Base-by-base conservation (phyloP, 2,113 vertebrate species). In the Polypterus senegalus region DNA sequence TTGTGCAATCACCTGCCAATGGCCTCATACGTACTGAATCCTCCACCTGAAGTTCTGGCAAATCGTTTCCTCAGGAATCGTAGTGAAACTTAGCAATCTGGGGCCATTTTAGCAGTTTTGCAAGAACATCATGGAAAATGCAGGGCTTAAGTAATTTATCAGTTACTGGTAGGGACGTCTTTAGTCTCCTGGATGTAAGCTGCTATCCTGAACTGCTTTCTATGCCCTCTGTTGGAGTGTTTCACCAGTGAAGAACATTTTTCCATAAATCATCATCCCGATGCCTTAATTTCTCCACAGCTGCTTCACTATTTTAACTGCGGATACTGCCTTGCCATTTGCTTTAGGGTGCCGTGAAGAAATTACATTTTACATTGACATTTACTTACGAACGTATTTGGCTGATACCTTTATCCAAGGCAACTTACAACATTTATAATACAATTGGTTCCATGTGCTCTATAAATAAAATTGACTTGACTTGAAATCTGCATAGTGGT, bases 221-320 rank as follows among this genome's bases (percentile, higher is more conserved):
- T 10, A 48, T 58, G 54, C 62, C 62, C 47, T 65, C 63, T 9
- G 5, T 60, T 61, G 58, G 63, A 9, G 63, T 65, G 11, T 65
- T 65, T 11, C 63, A 3, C 47, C 63, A 61, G 11, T 65, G 58
- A 3, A 65, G 46, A 9, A 65, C 61, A 9, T 2, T 58, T 49
- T 64, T 64, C 63, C 63, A 64, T 43, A 47, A 47, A 47, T 55
- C 61, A 59, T 64, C 49, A 46, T 57, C 47, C n/a, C 59, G 47
- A 27, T 48, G 49, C 51, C 49, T 48, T 5, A 48, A 59, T 64
- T 64, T 45, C 49, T 64, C 46, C 63, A 64, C 53, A 63, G 62
- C 46, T 56, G 57, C 11, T 47, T 63, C 52, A 58, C 3, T 48
- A 62, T 57, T 47, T 62, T 62, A 8, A 47, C 4, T 9, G 54